A percentile compares a stretch with the other conserved stretches of the same genome.
Evolutionary conservation across 2,797 vertebrate species (phyloP).

Genomic region (Cyclura pinguis): DNA sequence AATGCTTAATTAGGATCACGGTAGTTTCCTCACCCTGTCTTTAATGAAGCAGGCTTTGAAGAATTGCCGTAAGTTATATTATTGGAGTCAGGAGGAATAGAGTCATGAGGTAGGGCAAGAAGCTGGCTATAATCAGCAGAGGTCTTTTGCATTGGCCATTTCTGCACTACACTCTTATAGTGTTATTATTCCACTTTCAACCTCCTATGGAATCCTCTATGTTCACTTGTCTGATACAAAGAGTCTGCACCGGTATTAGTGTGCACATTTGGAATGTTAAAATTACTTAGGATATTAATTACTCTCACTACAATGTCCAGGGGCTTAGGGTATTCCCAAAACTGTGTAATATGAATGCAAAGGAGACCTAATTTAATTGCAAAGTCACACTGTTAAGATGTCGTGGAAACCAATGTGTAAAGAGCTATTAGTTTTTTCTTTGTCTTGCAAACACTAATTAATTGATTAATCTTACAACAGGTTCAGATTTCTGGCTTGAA

Average conservation of each 20-base stretch:
- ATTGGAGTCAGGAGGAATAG: background rate
- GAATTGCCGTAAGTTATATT: background rate
- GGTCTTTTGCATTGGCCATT: background rate
- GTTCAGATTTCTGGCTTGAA: background rate
- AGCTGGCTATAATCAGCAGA: background rate
- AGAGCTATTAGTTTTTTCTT: conserved; percentile 56
- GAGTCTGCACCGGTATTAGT: conserved; percentile 36
- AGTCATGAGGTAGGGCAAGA: background rate
- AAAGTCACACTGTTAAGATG: conserved; percentile 59
- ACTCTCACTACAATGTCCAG: conserved; percentile 46
- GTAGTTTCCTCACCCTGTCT: background rate
- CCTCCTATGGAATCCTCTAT: background rate
- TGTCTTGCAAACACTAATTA: conserved; percentile 55
- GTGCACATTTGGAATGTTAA: conserved; percentile 59
- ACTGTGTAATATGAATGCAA: conserved; percentile 50
- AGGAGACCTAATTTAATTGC: conserved; percentile 52
- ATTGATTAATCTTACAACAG: conserved; percentile 46
- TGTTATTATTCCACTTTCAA: too few relatives aligned
- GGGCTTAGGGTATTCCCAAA: conserved; percentile 58
- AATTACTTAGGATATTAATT: conserved; percentile 70
- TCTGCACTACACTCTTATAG: too few relatives aligned
- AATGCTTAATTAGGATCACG: background rate
- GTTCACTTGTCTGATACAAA: conserved; percentile 37
- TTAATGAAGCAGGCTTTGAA: background rate
- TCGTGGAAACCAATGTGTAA: conserved; percentile 47